Evolutionary conservation across 2,797 vertebrate genomes (phyloP).

Genomic region (Podarcis siculus): DNA sequence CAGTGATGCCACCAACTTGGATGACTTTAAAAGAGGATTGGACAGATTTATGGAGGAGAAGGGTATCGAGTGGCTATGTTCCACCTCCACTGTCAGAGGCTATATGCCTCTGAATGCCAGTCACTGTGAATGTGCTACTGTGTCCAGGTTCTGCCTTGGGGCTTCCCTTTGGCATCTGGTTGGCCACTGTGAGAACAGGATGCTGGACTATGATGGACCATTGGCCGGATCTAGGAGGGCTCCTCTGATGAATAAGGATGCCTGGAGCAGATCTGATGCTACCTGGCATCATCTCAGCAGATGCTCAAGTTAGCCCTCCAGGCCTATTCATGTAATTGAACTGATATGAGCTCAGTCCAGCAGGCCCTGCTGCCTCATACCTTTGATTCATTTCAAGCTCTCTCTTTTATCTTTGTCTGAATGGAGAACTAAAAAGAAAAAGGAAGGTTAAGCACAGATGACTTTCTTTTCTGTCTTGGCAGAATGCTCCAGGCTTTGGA

Average conservation of each 20-base stretch:
- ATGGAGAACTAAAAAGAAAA: background rate
- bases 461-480: conserved; percentile 5
- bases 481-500: background rate
- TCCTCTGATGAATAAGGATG: background rate
- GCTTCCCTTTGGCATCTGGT: no score
- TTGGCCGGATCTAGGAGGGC: no score
- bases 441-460: background rate
- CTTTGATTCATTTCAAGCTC: background rate
- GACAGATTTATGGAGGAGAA: no score
- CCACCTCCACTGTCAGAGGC: no score
- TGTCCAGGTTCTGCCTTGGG: no score
- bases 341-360: background rate
- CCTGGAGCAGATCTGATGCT: background rate
- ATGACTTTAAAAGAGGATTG: no score
- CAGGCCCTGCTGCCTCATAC: background rate
- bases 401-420: conserved; percentile 1
- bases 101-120: no score
- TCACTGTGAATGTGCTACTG: no score
- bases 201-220: no score
- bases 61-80: no score
- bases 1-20: no score
- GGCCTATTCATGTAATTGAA: conserved; percentile 1
- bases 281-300: background rate
- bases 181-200: no score
- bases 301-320: background rate